Percentiles rank a stretch among this genome's conserved stretches.
phyloP scores from a whole-genome alignment of 1,140 invertebrate species.

The Sitophilus oryzae region DNA sequence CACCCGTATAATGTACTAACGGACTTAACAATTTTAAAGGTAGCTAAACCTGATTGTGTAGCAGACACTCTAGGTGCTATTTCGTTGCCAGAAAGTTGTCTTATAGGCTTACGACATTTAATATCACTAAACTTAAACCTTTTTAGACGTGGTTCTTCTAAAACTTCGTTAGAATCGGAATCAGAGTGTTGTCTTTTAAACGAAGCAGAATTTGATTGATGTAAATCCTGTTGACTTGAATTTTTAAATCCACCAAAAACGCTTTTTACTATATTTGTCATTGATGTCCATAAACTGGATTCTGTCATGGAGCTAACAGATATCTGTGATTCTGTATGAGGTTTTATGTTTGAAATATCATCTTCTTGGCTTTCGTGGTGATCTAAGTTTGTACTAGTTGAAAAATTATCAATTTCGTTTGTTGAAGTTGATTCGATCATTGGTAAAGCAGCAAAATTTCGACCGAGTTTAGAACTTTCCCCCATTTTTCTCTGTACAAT shows the following conservation, averaged over 20 bases:
- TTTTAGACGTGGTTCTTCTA: conserved; percentile 21
- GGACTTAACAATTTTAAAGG: conserved; percentile 10
- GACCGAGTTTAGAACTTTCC: neutral
- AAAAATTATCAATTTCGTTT: neutral
- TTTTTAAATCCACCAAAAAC: conserved; percentile 16
- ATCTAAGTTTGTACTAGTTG: neutral
- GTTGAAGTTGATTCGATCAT: neutral
- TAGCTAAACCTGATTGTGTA: conserved; percentile 1
- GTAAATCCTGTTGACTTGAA: neutral
- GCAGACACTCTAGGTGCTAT: neutral
- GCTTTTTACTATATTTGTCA: conserved; percentile 29
- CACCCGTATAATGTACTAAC: conserved; percentile 16
- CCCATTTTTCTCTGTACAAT: neutral
- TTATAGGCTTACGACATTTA: conserved; percentile 29
- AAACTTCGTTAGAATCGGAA: conserved; percentile 9
- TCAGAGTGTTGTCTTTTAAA: conserved; percentile 21
- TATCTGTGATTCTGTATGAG: neutral
- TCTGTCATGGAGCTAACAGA: conserved; percentile 14
- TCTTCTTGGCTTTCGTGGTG: neutral
- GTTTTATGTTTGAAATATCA: neutral
- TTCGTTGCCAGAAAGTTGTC: conserved; percentile 7
- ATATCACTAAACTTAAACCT: conserved; percentile 34
- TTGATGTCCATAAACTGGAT: conserved; percentile 28
- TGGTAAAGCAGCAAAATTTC: neutral
- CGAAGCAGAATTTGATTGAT: neutral